phyloP scores from a whole-genome alignment of 2,113 vertebrate genomes.

The Tenebrosternarchus preto region DNA sequence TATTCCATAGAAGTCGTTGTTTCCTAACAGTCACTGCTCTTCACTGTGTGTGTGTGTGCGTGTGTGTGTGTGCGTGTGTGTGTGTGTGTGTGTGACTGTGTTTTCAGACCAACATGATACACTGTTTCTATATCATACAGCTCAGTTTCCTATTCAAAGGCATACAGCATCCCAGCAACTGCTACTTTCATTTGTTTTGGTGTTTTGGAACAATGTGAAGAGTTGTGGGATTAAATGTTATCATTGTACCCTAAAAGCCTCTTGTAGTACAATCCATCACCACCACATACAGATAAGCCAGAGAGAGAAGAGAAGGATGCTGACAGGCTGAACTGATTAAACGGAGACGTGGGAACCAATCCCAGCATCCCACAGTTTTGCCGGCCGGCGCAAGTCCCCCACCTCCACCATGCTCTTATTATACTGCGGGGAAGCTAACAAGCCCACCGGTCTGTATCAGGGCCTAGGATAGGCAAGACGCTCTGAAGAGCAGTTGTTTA shows the following conservation, averaged over 20 bases:
- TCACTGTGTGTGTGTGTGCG: not conserved
- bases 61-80: not conserved
- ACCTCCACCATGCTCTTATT: slow-evolving; percentile 2
- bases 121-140: not conserved
- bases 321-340: slow-evolving; percentile 33
- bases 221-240: slow-evolving; percentile 59
- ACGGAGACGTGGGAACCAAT: slow-evolving; percentile 19
- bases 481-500: slow-evolving; percentile 24
- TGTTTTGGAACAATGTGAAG: slow-evolving; percentile 54
- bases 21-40: not conserved
- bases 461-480: not conserved
- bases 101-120: not conserved
- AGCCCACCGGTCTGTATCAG: slow-evolving; percentile 38
- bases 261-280: slow-evolving; percentile 65
- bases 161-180: not conserved
- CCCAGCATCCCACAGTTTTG: slow-evolving; percentile 13
- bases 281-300: slow-evolving; percentile 65
- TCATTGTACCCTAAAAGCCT: slow-evolving; percentile 63
- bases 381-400: not conserved
- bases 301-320: slow-evolving; percentile 37
- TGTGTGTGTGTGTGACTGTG: not conserved
- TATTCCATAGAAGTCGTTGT: not conserved
- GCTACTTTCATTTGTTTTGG: slow-evolving; percentile 50
- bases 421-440: slow-evolving; percentile 21
- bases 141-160: slow-evolving; percentile 10